Base-by-base conservation (phyloP, 1,140 invertebrate species). In the Glomeris maerens region DNA sequence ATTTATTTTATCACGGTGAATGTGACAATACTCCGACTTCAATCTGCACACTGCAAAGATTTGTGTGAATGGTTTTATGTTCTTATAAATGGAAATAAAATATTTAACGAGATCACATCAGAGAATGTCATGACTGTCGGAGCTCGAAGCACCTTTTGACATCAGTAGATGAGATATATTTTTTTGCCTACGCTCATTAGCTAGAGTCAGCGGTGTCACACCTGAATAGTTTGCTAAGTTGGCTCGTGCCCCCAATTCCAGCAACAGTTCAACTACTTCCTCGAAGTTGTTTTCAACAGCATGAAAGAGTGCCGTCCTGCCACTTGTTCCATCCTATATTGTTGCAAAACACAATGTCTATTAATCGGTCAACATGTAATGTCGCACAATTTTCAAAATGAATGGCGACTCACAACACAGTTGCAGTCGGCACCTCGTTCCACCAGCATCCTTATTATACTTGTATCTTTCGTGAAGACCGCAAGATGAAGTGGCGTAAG, bases 241-340 rank as follows among this genome's bases (percentile, higher is more conserved):
- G 22, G 60, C 47, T 42, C 59, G 59, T 17, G 61, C 62, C 1
- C 57, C 57, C 14, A 49, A 46, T 27, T 47, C 28, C 39, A 61
- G 52, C 20, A 65, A 51, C 21, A 60, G 27, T 41, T 60, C 53
- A 5, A 62, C 60, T 26, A 64, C 56, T 5, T 52, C 41, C 40
- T 54, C 31, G 25, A 55, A 46, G 36, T 62, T 59, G 17, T 49
- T 53, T 49, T 64, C 62, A 7, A 60, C 62, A 21, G 64, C 61
- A 51, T 62, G 58, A 51, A 63, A 65, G 29, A 65, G 45, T 3
- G 59, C 53, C 23, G 61, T 62, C 17, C 60, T 55, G 2, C 64
- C 64, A 58, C 64, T 64, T 41, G 63, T 65, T 21, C 61, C 62
- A 57, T 65, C 64, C 60, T 63, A 40, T 4, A 52, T 46, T 45